These are phyloP conservation scores for Entomobrya multifasciata DNA, from an alignment of 2,888 invertebrate genomes.

Conservation along the genomic window DNA sequence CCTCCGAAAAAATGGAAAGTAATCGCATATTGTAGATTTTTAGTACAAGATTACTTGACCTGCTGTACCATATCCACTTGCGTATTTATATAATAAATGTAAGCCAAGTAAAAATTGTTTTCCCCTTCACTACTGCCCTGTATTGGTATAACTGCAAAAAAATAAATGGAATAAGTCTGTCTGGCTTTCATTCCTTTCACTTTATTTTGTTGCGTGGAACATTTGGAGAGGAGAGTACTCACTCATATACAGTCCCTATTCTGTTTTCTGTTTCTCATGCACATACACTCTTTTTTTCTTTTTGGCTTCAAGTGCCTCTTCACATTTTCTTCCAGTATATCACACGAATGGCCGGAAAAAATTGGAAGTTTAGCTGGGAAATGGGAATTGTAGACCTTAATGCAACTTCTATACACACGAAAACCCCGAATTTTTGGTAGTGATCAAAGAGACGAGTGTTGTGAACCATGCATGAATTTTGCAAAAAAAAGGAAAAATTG, in stretches of 20 bases:
- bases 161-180: too few species aligned
- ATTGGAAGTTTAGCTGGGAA: too few species aligned
- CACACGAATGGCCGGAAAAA: too few species aligned
- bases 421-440: not conserved
- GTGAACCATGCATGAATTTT: constrained; percentile 17
- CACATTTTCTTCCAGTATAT: not conserved
- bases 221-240: not conserved
- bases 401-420: too few species aligned
- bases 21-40: not conserved
- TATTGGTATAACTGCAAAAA: not conserved
- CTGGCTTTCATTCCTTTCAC: constrained; percentile 18
- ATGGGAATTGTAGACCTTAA: too few species aligned
- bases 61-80: constrained; percentile 31
- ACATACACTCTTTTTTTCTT: not conserved
- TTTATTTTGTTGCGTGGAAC: not conserved
- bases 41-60: constrained; percentile 25
- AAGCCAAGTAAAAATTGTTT: not conserved
- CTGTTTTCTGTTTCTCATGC: not conserved
- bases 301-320: not conserved
- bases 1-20: too few species aligned
- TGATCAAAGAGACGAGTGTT: constrained; percentile 18
- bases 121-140: not conserved
- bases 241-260: not conserved
- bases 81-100: not conserved
- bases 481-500: not conserved